Base-by-base conservation (phyloP, 2,888 invertebrate species). In the Athalia circularis region DNA sequence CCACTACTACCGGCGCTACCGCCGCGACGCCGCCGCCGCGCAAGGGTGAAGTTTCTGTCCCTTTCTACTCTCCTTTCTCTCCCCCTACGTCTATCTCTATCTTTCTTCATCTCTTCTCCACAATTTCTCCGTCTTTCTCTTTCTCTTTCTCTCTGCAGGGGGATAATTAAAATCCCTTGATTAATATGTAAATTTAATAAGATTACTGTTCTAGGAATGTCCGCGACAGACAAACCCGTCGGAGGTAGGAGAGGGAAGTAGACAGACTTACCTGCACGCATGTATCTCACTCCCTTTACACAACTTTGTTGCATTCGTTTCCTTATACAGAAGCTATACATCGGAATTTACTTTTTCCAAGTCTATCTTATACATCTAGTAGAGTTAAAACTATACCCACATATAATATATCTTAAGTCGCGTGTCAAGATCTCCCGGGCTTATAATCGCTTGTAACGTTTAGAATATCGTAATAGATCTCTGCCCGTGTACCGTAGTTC, bases 131-230 rank as follows among this genome's bases (percentile, higher is more conserved):
- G 4, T 48, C 62, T 50, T n/a, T 15, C n/a, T 13, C 13, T 67
- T 11, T 67, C 64, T 64, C 8, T 65, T 9, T 45, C 64, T 65
- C 45, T 43, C 45, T 65, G 7, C 92, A 92, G 93, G 94, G 93
- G 95, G 94, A 96, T 96, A 96, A 96, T 96, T 96, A 96, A 96
- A 96, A 96, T 96, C 96, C 96, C 96, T 96, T 96, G 96, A 96
- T 96, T 96, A 96, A 96, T 96, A 96, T 96, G 96, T 96, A 96
- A 96, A 96, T 96, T 96, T 96, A 96, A 96, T 96, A 96, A 96
- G 96, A 96, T 96, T 96, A 96, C 96, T 96, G 95, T 95, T 95
- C 95, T 95, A 94, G 95, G 95, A 95, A 95, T 95, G 95, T 90
- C 89, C 89, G 87, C 82, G 88, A 87, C 87, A 88, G 89, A 88